phyloP scores from a whole-genome alignment of 2,113 vertebrate genomes.

The Notothenia coriiceps region DNA sequence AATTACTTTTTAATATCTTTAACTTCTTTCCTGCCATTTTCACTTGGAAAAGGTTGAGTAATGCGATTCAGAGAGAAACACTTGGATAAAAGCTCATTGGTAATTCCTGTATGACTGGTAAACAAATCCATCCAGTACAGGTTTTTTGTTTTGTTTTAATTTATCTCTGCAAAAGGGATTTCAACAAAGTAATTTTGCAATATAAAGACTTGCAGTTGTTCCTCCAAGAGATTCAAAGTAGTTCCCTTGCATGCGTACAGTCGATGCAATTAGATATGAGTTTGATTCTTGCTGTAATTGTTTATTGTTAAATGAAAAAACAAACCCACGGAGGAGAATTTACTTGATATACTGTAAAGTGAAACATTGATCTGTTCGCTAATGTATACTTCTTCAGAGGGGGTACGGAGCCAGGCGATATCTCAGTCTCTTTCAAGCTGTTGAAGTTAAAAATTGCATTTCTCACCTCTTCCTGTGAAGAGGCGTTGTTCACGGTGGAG shows the following conservation, averaged over 20 bases:
- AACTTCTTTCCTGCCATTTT: slow-evolving; percentile 32
- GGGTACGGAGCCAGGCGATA: slow-evolving; percentile 48
- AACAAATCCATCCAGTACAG: slow-evolving; percentile 57
- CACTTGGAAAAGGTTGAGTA: slow-evolving; percentile 29
- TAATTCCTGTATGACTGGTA: slow-evolving; percentile 43
- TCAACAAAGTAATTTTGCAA: slow-evolving; percentile 41
- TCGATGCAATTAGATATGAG: slow-evolving; percentile 31
- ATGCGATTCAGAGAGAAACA: slow-evolving; percentile 35
- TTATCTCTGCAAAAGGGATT: slow-evolving; percentile 56
- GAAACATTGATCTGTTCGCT: slow-evolving; percentile 56
- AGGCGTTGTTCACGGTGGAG: slow-evolving; percentile 33
- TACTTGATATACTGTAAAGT: slow-evolving; percentile 39
- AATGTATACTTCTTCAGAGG: slow-evolving; percentile 53
- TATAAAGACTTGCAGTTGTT: slow-evolving; percentile 26
- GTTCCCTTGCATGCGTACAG: not conserved
- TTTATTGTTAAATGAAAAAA: slow-evolving; percentile 30
- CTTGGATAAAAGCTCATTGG: slow-evolving; percentile 52
- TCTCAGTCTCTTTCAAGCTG: slow-evolving; percentile 70
- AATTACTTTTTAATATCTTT: too few relatives aligned
- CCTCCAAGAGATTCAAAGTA: slow-evolving; percentile 23
- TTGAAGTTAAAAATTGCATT: slow-evolving; percentile 58
- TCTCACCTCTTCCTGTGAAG: slow-evolving; percentile 54
- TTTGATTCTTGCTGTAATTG: slow-evolving; percentile 15
- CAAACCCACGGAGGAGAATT: slow-evolving; percentile 15
- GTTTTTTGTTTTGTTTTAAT: slow-evolving; percentile 49